Evolutionary conservation across 2,113 vertebrate genomes (phyloP), one percentile per base, ranked within the genome.

Genomic region (Tetrao urogallus): DNA sequence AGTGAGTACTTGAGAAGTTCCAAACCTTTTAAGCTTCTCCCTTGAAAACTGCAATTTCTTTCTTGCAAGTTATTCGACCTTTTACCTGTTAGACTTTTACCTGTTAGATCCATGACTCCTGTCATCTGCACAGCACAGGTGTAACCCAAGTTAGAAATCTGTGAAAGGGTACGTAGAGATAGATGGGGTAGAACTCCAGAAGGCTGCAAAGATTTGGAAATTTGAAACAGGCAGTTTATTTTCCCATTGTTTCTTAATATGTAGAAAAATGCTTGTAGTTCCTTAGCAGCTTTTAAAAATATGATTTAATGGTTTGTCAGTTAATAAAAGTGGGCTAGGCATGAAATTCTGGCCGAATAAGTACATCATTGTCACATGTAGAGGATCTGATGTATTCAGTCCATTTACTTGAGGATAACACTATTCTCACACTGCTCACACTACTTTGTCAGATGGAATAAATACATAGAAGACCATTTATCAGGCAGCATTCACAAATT

Each of bases 1-100:
- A 84, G 74, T 57, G 76, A 86, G 82, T 70, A 42, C 89, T 84
- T 80, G 52, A 96, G 89, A 95, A 95, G 84, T 94, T 89, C 43
- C 86, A 96, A 97, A 97, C 90, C 93, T 97, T 96, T 90, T 97
- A 96, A 98, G 97, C 86, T 83, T 97, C 97, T 97, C 96, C 94
- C 90, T 90, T 97, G 97, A 97, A 83, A 97, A 96, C 92, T 92
- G 94, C 85, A 94, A 96, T 96, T 98, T 97, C 97, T 97, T 97
- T 96, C 94, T 98, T 99, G 97, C 94, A 97, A 98, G 97, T 98
- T 98, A 98, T 97, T 98, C 98, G 98, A 97, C 98, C 98, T 98
- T 98, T 98, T 98, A 98, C 98, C 98, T 97, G 96, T 93, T 96
- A 93, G 93, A 94, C 93, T 98, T 95, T 94, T 54, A 54, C 27